Evolutionary conservation across 2,888 invertebrate genomes (phyloP).

Genomic region (Germaria angustata): DNA sequence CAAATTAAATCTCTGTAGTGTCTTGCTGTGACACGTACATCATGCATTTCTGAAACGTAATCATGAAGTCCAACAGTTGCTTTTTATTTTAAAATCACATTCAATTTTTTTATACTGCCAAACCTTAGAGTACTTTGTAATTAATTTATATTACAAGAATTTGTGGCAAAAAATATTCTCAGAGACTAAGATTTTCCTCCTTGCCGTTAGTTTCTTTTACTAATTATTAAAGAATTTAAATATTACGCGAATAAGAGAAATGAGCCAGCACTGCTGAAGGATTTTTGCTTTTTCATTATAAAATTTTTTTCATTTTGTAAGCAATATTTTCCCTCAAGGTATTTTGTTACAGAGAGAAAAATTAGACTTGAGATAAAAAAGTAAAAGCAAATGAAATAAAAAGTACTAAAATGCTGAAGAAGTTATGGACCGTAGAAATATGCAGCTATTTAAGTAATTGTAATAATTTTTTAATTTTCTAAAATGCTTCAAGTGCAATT

Average conservation of each 20-base stretch:
- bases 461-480: slow-evolving; percentile 55
- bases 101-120: background rate
- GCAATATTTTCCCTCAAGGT: slow-evolving; percentile 38
- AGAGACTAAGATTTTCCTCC: background rate
- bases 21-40: background rate
- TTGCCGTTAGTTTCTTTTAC: background rate
- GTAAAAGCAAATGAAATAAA: background rate
- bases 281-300: slow-evolving; percentile 23
- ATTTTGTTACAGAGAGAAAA: background rate
- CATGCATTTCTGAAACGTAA: background rate
- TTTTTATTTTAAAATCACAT: background rate
- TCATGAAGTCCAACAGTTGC: too few species aligned
- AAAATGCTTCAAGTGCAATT: slow-evolving; percentile 47
- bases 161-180: slow-evolving; percentile 21
- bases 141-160: slow-evolving; percentile 47
- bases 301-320: background rate
- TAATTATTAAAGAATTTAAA: background rate
- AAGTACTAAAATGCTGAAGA: background rate
- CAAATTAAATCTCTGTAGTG: background rate
- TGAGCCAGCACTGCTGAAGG: background rate
- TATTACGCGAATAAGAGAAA: background rate
- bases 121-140: slow-evolving; percentile 31
- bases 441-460: slow-evolving; percentile 49
- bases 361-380: background rate
- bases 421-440: slow-evolving; percentile 9